Evolutionary conservation across 2,113 vertebrate genomes (phyloP), one percentile per base, ranked within the genome.

Genomic region (Coptodon rendalli): DNA sequence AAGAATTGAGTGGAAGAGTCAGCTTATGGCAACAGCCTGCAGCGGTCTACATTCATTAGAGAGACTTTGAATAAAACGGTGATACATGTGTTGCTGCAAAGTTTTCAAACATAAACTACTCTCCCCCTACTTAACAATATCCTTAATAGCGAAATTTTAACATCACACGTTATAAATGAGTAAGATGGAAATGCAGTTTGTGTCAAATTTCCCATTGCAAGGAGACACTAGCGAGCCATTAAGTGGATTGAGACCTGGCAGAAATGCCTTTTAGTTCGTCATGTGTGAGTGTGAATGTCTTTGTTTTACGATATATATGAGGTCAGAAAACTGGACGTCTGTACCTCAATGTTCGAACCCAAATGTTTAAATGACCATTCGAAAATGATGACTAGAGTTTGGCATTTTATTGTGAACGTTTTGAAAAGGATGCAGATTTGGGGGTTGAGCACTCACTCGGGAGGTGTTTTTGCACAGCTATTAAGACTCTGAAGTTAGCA

Each of bases 191-290:
- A 82, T 80, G 34, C 43, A 45, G 50, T 84, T 76, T 71, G 61
- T 88, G 57, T 85, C 43, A 73, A 79, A 84, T 22, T 80, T 87
- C 66, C 40, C 76, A 36, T 36, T 50, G 48, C 54, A 91, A 88
- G 45, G 61, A 94, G 87, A 90, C 86, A 88, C 92, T 90, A 90
- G 83, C 7, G 56, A 71, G 83, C 17, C 84, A 57, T 43, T 91
- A 89, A 92, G 93, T 92, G 92, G 92, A 90, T 2, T 6, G 71
- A 86, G 68, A 83, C 29, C 54, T 91, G 90, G 89, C 80, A 82
- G 86, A 48, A 31, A 2, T 76, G 22, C 19, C 29, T 81, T 92
- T 81, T 82, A 90, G 56, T 88, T 63, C 6, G 0, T 11, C 73
- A n/a, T 12, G 40, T 78, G 71, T 29, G 45, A 76, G 68, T 76